Evolutionary conservation across 1,140 invertebrate genomes (phyloP), one percentile per base, ranked within the genome.

Genomic region (Bradysia coprophila): DNA sequence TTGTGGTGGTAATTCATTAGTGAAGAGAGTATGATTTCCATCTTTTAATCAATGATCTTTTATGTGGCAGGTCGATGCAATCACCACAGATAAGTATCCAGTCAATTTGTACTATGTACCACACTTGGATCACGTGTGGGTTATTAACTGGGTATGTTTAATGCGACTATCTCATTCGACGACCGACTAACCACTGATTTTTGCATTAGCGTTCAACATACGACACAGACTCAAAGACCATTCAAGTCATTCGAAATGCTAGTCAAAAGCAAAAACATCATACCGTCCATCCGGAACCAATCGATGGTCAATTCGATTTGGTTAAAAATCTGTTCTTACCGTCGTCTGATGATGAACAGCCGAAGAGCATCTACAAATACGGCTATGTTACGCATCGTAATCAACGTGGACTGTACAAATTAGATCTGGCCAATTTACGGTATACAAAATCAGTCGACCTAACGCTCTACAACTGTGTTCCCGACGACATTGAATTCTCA

Each of bases 71-170:
- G n/a, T 80, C 13, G 76, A 80, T 52, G 74, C 76, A 51, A 66
- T 86, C 5, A 64, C 73, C 10, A 84, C 81, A 6, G 81, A 84
- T 53, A 76, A 77, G 52, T 73, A 71, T 50, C 81, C 81, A 2
- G 77, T 83, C 4, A 72, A 78, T 42, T 54, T 86, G 3, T 68
- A 75, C 50, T 83, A 84, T 53, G 73, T 84, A 3, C 68, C 72
- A 22, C 72, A 80, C 51, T 54, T 84, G 41, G 81, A 85, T 54
- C 80, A 86, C 59, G 74, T 86, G 2, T 86, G 82, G 82, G 67
- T 84, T 4, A 54, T 83, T 21, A 83, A 81, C 54, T 83, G 79
- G 77, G n/a, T n/a, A n/a, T n/a, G n/a, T n/a, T n/a, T n/a, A n/a
- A n/a, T n/a, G n/a, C n/a, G n/a, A n/a, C n/a, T n/a, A n/a, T n/a